Percentiles rank a stretch among this genome's conserved stretches.
Conservation (phyloP, 2,113 vertebrate species). For the Neotragus moschatus region DNA sequence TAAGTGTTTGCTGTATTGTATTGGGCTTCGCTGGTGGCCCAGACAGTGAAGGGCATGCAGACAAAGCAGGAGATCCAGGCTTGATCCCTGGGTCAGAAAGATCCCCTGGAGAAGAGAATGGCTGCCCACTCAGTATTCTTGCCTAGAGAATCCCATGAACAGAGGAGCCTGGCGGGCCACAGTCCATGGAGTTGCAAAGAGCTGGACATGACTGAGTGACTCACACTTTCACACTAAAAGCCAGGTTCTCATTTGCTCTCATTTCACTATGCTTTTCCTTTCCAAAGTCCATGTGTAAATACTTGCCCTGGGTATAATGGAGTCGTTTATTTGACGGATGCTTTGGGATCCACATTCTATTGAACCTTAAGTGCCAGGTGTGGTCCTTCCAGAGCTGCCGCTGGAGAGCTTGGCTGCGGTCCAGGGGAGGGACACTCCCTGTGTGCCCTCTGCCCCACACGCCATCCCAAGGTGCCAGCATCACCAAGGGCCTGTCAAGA, state of each 20-base stretch:
- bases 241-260: not conserved
- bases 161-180: not conserved
- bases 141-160: not conserved
- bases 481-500: not conserved
- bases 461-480: accelerated
- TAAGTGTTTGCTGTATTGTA: not conserved
- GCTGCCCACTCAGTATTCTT: accelerated
- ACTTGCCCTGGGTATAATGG: not conserved
- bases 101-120: not conserved
- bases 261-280: not conserved
- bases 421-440: accelerated
- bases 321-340: accelerated
- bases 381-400: not conserved
- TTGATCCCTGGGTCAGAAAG: not conserved
- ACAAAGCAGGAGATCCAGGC: not conserved
- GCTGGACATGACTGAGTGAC: not conserved
- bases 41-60: not conserved
- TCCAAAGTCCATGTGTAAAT: not conserved
- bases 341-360: not conserved
- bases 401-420: not conserved
- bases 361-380: no score
- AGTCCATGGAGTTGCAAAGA: not conserved
- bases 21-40: not conserved
- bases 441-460: accelerated
- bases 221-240: no score